Percentiles rank a stretch among this genome's conserved stretches.
Evolutionary conservation across 2,797 vertebrate species (phyloP).

Genomic region (Phrynocephalus guinanensis): DNA sequence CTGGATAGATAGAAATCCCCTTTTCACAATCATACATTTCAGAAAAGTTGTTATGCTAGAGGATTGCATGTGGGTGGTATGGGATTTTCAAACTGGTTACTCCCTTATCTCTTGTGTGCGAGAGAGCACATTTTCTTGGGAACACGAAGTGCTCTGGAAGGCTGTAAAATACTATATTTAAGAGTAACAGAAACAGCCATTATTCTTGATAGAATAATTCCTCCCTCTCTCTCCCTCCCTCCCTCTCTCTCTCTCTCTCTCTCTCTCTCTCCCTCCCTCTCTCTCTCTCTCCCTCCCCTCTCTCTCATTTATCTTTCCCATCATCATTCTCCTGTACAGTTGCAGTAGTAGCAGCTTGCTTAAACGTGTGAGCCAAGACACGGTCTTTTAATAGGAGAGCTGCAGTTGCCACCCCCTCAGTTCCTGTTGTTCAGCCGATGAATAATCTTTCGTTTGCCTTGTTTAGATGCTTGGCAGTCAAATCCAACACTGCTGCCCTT

Average conservation of each 20-base stretch:
- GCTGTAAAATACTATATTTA: background rate
- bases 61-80: background rate
- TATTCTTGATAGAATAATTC: background rate
- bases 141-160: too few relatives aligned
- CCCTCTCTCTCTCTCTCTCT: background rate
- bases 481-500: background rate
- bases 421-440: constrained; percentile 40
- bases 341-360: background rate
- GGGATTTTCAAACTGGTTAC: background rate
- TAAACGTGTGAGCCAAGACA: background rate
- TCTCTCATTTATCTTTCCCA: too few relatives aligned
- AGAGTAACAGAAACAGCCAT: background rate
- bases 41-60: background rate
- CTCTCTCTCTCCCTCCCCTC: too few relatives aligned
- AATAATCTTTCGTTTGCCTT: background rate
- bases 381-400: constrained; percentile 17
- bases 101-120: too few relatives aligned
- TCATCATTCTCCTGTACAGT: background rate
- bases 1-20: background rate
- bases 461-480: constrained; percentile 1
- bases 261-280: background rate
- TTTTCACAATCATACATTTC: background rate
- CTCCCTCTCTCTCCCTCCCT: background rate
- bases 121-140: too few relatives aligned
- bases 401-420: constrained; percentile 13